Evolutionary conservation across 2,888 invertebrate species (phyloP).

Genomic region (Morpho deidamia): DNA sequence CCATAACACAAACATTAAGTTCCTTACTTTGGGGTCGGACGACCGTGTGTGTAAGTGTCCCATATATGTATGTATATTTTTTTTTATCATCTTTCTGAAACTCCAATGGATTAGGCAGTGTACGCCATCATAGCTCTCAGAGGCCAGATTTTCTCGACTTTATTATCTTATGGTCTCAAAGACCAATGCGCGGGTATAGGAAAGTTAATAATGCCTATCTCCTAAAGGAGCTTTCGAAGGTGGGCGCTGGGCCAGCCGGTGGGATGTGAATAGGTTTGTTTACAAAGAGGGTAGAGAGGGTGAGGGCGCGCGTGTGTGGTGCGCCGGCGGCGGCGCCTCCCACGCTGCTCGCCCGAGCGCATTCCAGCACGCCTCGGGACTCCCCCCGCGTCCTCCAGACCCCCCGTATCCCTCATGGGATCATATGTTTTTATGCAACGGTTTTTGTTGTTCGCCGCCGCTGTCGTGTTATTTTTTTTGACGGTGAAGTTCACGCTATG

Average conservation of each 20-base stretch:
- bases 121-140: no score
- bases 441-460: conserved; percentile 78
- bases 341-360: conserved; percentile 74
- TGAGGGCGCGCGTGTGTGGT: conserved; percentile 55
- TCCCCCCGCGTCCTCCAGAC: conserved; percentile 47
- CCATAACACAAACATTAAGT: no score
- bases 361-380: conserved; percentile 75
- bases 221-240: conserved; percentile 27
- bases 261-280: conserved; percentile 67
- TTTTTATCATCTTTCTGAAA: no score
- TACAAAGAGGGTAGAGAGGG: conserved; percentile 57
- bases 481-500: conserved; percentile 67
- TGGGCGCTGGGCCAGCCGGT: conserved; percentile 31
- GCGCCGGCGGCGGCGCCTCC: conserved; percentile 61
- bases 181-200: no score
- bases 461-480: conserved; percentile 63
- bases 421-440: conserved; percentile 79
- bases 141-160: no score
- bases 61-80: no score
- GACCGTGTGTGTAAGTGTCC: no score
- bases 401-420: conserved; percentile 68
- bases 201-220: conserved; percentile 4
- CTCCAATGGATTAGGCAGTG: no score
- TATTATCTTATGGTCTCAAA: no score
- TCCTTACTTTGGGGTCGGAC: no score